Percentiles rank a stretch among this genome's conserved stretches.
These are phyloP conservation scores for Andricus quercusramuli DNA, from an alignment of 2,888 invertebrate genomes.

Conservation along the genomic window DNA sequence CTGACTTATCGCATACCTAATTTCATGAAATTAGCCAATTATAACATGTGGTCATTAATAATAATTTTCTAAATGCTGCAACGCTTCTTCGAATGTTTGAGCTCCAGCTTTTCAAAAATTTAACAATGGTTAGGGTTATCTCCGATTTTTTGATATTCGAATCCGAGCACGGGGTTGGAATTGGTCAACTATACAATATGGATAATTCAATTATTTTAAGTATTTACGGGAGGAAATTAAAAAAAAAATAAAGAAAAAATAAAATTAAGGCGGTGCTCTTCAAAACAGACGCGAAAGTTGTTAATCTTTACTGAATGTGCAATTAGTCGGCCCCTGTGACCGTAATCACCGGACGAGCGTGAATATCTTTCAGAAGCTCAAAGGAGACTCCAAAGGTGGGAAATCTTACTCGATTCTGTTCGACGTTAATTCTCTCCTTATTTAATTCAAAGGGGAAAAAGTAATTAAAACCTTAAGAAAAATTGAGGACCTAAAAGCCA, in stretches of 20 bases:
- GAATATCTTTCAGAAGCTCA: slow-evolving; percentile 26
- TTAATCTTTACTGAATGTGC: slow-evolving; percentile 52
- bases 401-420: slow-evolving; percentile 11
- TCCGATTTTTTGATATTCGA: neutral
- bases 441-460: slow-evolving; percentile 16
- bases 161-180: neutral
- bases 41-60: no score
- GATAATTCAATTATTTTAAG: neutral
- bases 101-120: neutral
- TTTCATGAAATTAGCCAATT: no score
- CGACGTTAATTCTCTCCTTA: slow-evolving; percentile 11
- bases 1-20: no score
- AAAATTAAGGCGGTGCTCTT: slow-evolving; percentile 44
- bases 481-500: neutral
- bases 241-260: neutral
- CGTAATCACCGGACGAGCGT: slow-evolving; percentile 26
- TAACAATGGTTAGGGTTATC: neutral
- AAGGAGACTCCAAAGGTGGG: slow-evolving; percentile 17
- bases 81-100: no score
- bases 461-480: slow-evolving; percentile 32
- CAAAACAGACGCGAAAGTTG: slow-evolving; percentile 19
- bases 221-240: neutral
- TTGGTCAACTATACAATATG: neutral
- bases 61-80: no score
- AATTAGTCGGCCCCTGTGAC: slow-evolving; percentile 48